These are phyloP conservation scores for Nebria salina DNA, from an alignment of 2,888 invertebrate genomes.

Conservation along the genomic window DNA sequence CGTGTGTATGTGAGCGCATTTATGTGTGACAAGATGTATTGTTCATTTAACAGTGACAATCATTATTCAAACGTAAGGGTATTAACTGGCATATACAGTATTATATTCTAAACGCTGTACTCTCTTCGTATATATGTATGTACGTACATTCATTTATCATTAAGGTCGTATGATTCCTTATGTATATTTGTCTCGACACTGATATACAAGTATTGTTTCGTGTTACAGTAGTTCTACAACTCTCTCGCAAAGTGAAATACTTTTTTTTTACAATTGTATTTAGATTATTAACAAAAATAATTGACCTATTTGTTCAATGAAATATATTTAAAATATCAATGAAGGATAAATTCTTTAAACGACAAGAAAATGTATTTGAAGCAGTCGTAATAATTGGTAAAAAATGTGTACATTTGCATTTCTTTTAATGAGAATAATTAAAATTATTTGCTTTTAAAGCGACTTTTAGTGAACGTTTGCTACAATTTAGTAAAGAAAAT, in stretches of 20 bases:
- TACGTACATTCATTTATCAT: slow-evolving; percentile 39
- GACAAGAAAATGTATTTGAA: too few relatives aligned
- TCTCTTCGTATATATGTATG: background rate
- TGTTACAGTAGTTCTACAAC: background rate
- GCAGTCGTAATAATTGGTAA: too few relatives aligned
- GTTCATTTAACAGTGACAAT: slow-evolving; percentile 39
- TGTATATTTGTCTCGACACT: background rate
- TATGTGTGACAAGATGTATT: slow-evolving; percentile 32
- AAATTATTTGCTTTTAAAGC: too few relatives aligned
- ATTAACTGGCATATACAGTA: background rate
- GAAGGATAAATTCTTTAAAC: too few relatives aligned
- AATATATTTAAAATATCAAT: too few relatives aligned
- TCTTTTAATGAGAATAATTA: too few relatives aligned
- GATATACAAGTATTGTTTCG: background rate
- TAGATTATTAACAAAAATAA: too few relatives aligned
- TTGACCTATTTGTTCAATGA: too few relatives aligned
- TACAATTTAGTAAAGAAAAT: too few relatives aligned
- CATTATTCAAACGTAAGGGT: slow-evolving; percentile 42
- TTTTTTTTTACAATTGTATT: too few relatives aligned
- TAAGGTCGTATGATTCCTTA: slow-evolving; percentile 38
- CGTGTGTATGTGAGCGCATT: background rate
- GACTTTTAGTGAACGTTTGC: too few relatives aligned
- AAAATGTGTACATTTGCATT: too few relatives aligned
- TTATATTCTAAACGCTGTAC: background rate
- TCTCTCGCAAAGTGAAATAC: background rate